Conservation (phyloP, 2,797 vertebrate species). For the Sphenopsis melanotis region DNA sequence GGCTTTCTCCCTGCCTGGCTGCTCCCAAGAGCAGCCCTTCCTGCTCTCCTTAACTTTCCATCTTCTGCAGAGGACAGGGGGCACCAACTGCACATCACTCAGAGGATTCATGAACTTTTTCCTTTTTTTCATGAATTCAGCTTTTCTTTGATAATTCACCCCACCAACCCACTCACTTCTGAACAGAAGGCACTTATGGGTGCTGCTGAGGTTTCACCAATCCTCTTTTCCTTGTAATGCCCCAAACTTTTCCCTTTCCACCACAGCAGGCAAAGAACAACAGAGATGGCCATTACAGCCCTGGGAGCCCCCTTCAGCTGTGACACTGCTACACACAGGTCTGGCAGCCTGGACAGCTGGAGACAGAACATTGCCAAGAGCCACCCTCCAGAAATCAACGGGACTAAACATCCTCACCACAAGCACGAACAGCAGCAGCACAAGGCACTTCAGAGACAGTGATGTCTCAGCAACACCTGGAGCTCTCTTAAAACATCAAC, state of each 20-base stretch:
- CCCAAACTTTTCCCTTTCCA: background rate
- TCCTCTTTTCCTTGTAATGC: background rate
- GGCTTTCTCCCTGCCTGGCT: background rate
- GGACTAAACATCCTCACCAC: background rate
- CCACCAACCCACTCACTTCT: background rate
- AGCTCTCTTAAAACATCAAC: background rate
- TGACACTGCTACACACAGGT: background rate
- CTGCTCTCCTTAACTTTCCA: background rate
- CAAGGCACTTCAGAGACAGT: background rate
- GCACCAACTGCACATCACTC: background rate
- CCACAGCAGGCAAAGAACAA: background rate
- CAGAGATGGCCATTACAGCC: background rate
- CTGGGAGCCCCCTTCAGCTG: background rate
- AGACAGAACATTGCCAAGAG: background rate
- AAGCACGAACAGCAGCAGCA: background rate
- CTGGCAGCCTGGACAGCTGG: background rate
- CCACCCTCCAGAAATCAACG: background rate
- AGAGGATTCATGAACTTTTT: background rate
- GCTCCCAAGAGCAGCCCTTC: background rate
- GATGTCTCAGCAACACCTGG: background rate
- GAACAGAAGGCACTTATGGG: background rate
- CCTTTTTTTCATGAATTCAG: background rate
- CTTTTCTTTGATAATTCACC: background rate
- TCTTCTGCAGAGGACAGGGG: background rate
- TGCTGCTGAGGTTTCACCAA: background rate